Percentiles rank a stretch among this genome's conserved stretches.
Conservation (phyloP, 1,140 invertebrate species). For the Ceratitis capitata region DNA sequence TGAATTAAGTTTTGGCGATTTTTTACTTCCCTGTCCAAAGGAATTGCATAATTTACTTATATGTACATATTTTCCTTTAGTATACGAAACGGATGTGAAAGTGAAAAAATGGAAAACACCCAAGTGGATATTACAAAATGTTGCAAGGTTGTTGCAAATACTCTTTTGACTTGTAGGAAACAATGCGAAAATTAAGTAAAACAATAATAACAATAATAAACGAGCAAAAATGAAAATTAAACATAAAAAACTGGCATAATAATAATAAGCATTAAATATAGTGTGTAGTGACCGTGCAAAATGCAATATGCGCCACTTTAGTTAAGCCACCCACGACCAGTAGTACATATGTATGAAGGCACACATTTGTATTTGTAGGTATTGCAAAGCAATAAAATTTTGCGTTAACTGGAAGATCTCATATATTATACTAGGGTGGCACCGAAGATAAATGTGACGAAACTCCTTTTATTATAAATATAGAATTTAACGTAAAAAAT, state of each 20-base stretch:
- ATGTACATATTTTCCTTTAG: too few relatives aligned
- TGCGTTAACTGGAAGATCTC: too few relatives aligned
- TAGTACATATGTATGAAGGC: too few relatives aligned
- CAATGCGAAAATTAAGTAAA: not conserved
- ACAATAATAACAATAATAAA: not conserved
- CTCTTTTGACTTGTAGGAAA: not conserved
- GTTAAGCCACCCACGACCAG: not conserved
- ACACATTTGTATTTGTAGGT: not conserved
- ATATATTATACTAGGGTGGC: too few relatives aligned
- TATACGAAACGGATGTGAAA: not conserved
- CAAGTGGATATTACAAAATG: not conserved
- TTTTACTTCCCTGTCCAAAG: not conserved
- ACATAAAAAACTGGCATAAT: not conserved
- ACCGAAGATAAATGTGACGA: too few relatives aligned
- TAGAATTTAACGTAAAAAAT: too few relatives aligned
- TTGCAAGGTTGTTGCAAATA: conserved; percentile 15
- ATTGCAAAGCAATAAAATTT: not conserved
- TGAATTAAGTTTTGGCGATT: not conserved
- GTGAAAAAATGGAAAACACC: not conserved
- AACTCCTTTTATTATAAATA: too few relatives aligned
- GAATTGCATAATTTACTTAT: not conserved
- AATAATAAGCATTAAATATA: conserved; percentile 9
- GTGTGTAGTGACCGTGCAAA: conserved; percentile 22
- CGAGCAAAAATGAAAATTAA: conserved; percentile 22
- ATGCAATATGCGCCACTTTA: not conserved